phyloP scores from a whole-genome alignment of 1,140 invertebrate species.

The Stenopsyche tienmushanensis region DNA sequence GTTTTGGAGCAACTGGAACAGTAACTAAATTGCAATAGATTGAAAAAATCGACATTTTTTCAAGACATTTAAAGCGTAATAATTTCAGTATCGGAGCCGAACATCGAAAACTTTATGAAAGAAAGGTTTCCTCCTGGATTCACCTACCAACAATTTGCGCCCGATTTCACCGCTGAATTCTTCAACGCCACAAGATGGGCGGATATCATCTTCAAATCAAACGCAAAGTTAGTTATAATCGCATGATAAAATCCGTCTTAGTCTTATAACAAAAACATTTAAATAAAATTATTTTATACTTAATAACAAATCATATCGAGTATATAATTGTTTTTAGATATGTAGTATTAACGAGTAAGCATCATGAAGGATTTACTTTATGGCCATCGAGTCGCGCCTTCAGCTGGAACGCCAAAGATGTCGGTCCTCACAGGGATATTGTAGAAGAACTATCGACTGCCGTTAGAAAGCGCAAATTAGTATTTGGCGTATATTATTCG shows the following conservation, averaged over 20 bases:
- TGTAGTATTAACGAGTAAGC: constrained; percentile 88
- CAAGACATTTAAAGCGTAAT: background rate
- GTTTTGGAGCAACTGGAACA: constrained; percentile 83
- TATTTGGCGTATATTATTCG: constrained; percentile 88
- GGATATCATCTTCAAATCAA: constrained; percentile 69
- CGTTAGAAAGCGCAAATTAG: constrained; percentile 65
- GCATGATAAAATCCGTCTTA: background rate
- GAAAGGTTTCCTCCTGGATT: constrained; percentile 77
- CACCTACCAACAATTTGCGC: constrained; percentile 84
- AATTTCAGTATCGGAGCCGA: background rate
- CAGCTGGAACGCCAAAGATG: constrained; percentile 87
- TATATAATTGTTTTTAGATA: constrained; percentile 61
- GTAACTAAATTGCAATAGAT: constrained; percentile 47
- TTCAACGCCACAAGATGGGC: constrained; percentile 79
- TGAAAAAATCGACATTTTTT: background rate
- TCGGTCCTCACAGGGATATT: constrained; percentile 82
- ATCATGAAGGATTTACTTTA: constrained; percentile 89
- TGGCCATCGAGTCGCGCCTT: constrained; percentile 86
- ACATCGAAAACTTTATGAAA: constrained; percentile 64
- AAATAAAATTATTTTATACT: background rate
- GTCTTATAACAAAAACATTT: background rate
- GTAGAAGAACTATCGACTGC: constrained; percentile 75
- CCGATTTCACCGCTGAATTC: constrained; percentile 78
- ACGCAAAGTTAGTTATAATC: constrained; percentile 66
- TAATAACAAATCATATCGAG: background rate